A percentile compares a stretch with the other conserved stretches of the same genome.
These are phyloP conservation scores for Cephus sareptanus DNA, from an alignment of 2,888 invertebrate genomes.

Conservation along the genomic window DNA sequence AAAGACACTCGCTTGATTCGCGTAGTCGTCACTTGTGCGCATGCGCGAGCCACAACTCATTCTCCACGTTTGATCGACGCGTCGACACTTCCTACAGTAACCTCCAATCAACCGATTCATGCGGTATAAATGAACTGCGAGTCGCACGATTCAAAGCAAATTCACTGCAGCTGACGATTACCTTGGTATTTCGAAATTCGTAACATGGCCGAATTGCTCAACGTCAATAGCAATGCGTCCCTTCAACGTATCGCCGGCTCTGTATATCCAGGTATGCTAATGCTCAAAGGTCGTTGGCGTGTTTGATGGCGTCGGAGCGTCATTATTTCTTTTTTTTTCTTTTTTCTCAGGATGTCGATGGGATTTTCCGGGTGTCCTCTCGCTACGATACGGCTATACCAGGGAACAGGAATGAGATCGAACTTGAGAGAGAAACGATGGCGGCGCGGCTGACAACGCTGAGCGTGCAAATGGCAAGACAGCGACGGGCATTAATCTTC, in stretches of 20 bases:
- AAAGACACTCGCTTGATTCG: background rate
- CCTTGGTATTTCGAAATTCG: background rate
- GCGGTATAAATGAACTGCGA: background rate
- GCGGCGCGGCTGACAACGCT: background rate
- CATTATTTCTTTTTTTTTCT: background rate
- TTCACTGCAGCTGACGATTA: background rate
- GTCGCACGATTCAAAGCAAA: background rate
- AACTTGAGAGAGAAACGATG: background rate
- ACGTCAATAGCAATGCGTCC: background rate
- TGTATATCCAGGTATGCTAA: background rate
- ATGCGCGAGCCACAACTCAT: no score
- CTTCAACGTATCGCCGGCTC: background rate
- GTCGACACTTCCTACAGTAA: background rate
- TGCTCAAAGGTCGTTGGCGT: background rate
- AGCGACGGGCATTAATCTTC: slow-evolving; percentile 50
- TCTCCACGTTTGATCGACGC: background rate
- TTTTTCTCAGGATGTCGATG: background rate
- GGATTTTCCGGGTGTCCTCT: background rate
- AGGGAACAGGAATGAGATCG: background rate
- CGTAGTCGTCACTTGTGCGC: no score
- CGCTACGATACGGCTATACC: background rate
- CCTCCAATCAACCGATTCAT: background rate
- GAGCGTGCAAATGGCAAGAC: slow-evolving; percentile 37
- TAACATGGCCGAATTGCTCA: background rate
- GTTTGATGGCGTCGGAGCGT: background rate